phyloP scores from a whole-genome alignment of 1,140 invertebrate genomes.

The Lasioglossum albipes region DNA sequence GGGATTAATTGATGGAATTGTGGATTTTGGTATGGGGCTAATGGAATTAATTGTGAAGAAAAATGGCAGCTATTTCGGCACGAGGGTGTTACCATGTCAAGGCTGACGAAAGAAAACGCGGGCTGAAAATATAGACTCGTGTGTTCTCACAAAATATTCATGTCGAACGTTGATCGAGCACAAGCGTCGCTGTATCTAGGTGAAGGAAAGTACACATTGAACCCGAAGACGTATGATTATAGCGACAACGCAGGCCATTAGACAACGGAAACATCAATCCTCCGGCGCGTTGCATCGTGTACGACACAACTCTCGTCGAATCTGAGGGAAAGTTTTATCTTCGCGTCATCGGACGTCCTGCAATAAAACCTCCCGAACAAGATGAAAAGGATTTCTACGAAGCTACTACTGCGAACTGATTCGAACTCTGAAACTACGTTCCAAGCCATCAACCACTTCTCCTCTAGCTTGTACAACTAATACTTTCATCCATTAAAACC shows the following conservation, averaged over 20 bases:
- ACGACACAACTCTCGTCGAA: conserved; percentile 54
- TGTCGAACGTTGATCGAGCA: conserved; percentile 27
- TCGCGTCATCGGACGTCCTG: conserved; percentile 17
- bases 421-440: no score
- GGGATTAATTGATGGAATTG: no score
- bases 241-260: conserved; percentile 47
- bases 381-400: not conserved
- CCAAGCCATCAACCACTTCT: no score
- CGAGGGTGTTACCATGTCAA: not conserved
- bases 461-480: no score
- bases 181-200: conserved; percentile 25
- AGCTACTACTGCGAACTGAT: no score
- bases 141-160: conserved; percentile 13
- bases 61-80: conserved; percentile 4
- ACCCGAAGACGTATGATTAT: conserved; percentile 34
- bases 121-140: not conserved
- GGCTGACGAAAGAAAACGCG: not conserved
- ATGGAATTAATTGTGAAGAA: not conserved
- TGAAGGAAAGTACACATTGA: conserved; percentile 51
- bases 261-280: conserved; percentile 63
- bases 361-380: not conserved
- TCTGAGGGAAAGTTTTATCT: conserved; percentile 48
- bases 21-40: no score
- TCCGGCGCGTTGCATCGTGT: conserved; percentile 23
- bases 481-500: no score